Evolutionary conservation across 1,140 invertebrate species (phyloP).

Genomic region (Polypedilum vanderplanki): DNA sequence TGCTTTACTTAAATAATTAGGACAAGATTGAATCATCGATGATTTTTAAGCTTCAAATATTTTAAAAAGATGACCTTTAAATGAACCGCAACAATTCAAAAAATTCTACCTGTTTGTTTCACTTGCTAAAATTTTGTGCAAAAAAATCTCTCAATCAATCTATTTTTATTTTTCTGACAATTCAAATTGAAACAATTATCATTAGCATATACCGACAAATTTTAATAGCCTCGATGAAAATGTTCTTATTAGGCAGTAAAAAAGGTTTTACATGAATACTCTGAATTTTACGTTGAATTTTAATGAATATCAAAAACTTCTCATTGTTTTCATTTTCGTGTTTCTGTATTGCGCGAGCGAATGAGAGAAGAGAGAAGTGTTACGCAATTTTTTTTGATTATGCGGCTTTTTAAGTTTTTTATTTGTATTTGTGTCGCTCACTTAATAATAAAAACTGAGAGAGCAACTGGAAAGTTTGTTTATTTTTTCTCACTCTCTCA

Average conservation of each 20-base stretch:
- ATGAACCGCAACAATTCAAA: too few species aligned
- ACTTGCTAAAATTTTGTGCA: too few species aligned
- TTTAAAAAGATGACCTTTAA: too few species aligned
- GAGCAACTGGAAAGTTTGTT: neutral
- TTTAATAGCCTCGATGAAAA: neutral
- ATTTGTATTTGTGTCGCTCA: neutral
- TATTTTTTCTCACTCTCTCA: neutral
- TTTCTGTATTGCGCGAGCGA: neutral
- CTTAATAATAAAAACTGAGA: neutral
- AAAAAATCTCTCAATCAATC: too few species aligned
- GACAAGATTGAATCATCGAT: too few species aligned
- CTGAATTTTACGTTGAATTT: neutral
- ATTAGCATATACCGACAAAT: slow-evolving; percentile 7
- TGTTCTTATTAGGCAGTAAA: neutral
- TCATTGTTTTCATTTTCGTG: slow-evolving; percentile 8
- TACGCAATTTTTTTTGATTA: neutral
- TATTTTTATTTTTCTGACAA: too few species aligned
- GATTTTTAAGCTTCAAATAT: too few species aligned
- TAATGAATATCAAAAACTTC: too few species aligned
- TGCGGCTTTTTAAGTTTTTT: neutral
- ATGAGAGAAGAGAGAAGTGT: neutral
- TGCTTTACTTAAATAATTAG: too few species aligned
- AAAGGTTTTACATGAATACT: neutral
- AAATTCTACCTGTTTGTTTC: too few species aligned
- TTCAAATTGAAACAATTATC: too few species aligned